Conservation (phyloP, 2,888 invertebrate species). For the Dinocampus coccinellae region DNA sequence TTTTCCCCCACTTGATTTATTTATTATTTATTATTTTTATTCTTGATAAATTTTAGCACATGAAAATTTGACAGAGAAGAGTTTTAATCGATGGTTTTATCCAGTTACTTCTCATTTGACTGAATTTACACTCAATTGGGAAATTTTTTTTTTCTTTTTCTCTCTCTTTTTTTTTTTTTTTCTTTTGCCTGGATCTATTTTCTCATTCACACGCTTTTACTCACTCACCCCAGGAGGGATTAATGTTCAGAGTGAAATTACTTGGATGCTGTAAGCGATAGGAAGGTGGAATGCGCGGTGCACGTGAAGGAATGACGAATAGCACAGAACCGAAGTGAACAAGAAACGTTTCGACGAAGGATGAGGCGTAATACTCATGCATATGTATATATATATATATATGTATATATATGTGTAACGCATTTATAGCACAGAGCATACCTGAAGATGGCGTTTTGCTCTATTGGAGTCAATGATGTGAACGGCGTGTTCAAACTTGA, state of each 20-base stretch:
- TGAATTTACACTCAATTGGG: too few species aligned
- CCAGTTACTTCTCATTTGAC: too few species aligned
- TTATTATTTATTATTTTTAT: too few species aligned
- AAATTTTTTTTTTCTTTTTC: too few species aligned
- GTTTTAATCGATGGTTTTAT: too few species aligned
- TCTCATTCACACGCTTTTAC: conserved; percentile 6
- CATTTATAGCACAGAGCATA: neutral
- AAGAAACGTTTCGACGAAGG: conserved; percentile 11
- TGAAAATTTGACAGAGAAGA: too few species aligned
- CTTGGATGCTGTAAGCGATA: conserved; percentile 19
- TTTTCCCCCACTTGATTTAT: neutral
- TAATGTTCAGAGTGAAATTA: conserved; percentile 25
- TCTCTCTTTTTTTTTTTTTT: neutral
- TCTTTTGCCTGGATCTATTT: neutral
- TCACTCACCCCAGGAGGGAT: conserved; percentile 2
- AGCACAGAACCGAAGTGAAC: conserved; percentile 10
- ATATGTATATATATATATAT: conserved; percentile 2
- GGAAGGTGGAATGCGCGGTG: neutral
- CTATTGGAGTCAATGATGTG: neutral
- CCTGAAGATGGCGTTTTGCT: conserved; percentile 20
- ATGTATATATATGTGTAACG: neutral
- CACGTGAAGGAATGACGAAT: conserved; percentile 22
- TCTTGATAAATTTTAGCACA: too few species aligned
- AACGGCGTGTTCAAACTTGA: conserved; percentile 15
- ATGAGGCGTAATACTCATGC: neutral